phyloP scores from a whole-genome alignment of 2,888 invertebrate species.

The Cerastis rubricosa region DNA sequence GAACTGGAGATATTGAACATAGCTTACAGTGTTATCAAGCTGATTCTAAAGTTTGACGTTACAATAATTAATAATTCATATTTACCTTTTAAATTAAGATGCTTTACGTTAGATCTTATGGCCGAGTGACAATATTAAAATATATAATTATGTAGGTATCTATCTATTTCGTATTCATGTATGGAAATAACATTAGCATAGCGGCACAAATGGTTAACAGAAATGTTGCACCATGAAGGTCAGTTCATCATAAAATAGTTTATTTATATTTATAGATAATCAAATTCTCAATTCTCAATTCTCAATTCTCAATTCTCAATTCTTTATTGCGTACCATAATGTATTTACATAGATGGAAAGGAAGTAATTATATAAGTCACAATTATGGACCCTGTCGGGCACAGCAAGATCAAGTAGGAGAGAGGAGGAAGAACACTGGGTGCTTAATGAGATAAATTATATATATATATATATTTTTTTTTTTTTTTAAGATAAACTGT shows the following conservation, averaged over 20 bases:
- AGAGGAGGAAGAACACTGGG: too few species aligned
- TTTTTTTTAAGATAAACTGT: too few species aligned
- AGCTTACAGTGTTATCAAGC: background rate
- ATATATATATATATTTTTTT: too few species aligned
- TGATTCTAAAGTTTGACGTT: background rate
- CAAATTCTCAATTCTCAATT: too few species aligned
- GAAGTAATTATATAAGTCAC: too few species aligned
- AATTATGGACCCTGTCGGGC: too few species aligned
- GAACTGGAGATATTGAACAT: background rate
- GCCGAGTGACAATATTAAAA: background rate
- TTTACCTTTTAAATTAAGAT: background rate
- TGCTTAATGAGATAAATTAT: too few species aligned
- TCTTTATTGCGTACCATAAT: too few species aligned
- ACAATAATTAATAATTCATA: background rate
- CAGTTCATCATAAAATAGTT: background rate
- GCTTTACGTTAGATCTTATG: background rate
- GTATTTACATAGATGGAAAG: too few species aligned
- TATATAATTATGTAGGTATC: too few species aligned
- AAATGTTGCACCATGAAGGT: conserved; percentile 1
- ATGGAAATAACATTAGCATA: background rate
- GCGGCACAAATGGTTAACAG: background rate
- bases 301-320: too few species aligned
- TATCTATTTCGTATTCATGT: background rate
- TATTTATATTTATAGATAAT: background rate
- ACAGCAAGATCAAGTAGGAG: too few species aligned